These are phyloP conservation scores for human DNA, from an alignment of 2,113 vertebrate genomes.

Conservation along the genomic window GRCh38 chr18:37632001-37632500, in stretches of 20 bases:
- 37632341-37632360: not conserved
- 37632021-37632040: not conserved
- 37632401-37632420: conserved; percentile 2
- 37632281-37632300: not conserved
- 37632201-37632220: not conserved
- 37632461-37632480: conserved; percentile 66
- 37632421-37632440: conserved; percentile 67
- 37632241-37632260: not conserved
- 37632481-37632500: conserved; percentile 70
- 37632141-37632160: not conserved
- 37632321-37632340: not conserved
- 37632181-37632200: not conserved
- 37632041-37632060: not conserved
- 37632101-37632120: not conserved
- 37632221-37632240: not conserved
- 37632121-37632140: not conserved
- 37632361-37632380: not conserved
- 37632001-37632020: not conserved
- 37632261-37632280: not conserved
- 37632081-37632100: not conserved
- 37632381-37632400: not conserved
- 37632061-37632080: not conserved
- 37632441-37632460: conserved; percentile 75
- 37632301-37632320: not conserved
- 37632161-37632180: not conserved